Base-by-base conservation (phyloP, 2,797 vertebrate species). In the Gymnopithys bicolor region DNA sequence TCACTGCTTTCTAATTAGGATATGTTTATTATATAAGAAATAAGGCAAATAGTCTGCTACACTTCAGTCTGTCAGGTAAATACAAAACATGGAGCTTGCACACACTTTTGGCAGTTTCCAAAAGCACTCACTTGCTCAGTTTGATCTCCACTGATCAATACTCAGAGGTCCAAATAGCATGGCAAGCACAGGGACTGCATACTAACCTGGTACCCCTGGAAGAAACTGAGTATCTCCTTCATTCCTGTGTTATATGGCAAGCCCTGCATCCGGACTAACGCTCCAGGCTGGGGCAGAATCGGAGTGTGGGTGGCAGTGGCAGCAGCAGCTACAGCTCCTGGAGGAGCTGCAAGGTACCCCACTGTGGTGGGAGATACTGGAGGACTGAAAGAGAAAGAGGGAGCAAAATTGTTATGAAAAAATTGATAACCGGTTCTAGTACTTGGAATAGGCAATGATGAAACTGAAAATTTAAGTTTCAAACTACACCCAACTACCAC, bases 181-280 rank as follows among this genome's bases (percentile, higher is more conserved):
- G 45, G 15, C 19, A 59, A 18, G 77, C n/a, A 55, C 35, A 32
- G 25, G 52, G n/a, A 27, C 56, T 49, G 24, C 39, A 49, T 52
- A 91, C 98, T 98, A 68, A 99, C 99, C 99, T 99, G 99, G 96
- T 99, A 99, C 37, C 99, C 99, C 96, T 99, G 99, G 98, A 99
- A 99, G 98, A 99, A 98, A 94, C 98, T 99, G 97, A 99, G 99
- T 91, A 99, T 99, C 97, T 99, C 99, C 97, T 99, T 99, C 97
- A 99, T 98, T 55, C 99, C 99, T 3, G 99, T 97, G 64, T 98
- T 99, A 89, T 99, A 99, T 8, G 99, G 99, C 86, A 99, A 97
- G 39, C 99, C 99, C 97, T 99, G 99, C 99, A 99, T 99, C 88
- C 99, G 98, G 87, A 99, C 98, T 89, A 99, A 94, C 6, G 98